Evolutionary conservation across 2,113 vertebrate species (phyloP).

Genomic region (Cyanistes caeruleus): DNA sequence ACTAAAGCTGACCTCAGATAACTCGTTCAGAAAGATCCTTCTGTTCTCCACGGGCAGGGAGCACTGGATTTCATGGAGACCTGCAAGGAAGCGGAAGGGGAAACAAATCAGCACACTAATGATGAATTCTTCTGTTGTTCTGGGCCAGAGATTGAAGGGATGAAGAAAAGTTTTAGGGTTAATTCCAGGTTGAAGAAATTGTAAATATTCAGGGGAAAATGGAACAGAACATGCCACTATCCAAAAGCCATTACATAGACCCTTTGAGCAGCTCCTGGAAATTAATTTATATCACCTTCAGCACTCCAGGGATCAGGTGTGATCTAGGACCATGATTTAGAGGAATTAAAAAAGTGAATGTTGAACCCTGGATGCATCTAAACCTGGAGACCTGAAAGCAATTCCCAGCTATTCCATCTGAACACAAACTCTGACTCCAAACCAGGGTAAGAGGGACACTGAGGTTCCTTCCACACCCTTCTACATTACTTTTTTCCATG

Average conservation of each 20-base stretch:
- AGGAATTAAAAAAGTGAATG: background rate
- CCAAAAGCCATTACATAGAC: background rate
- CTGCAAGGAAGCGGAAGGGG: constrained; percentile 67
- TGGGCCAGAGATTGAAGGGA: background rate
- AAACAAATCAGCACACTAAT: background rate
- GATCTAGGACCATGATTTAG: background rate
- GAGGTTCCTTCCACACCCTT: background rate
- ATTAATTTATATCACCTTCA: background rate
- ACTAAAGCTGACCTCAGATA: constrained; percentile 94
- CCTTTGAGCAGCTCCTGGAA: background rate
- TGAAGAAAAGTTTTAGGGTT: background rate
- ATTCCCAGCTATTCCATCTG: background rate
- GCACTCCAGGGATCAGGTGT: background rate
- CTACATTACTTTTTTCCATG: background rate
- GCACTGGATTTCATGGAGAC: constrained; percentile 91
- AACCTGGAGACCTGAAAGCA: background rate
- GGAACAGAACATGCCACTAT: background rate
- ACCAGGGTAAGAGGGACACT: background rate
- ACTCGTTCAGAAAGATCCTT: constrained; percentile 86
- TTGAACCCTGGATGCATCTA: background rate
- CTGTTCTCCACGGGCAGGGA: constrained; percentile 88
- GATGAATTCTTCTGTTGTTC: background rate
- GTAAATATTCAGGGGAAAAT: background rate
- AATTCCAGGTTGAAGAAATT: background rate
- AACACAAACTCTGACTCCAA: background rate